A percentile compares a stretch with the other conserved stretches of the same genome.
Conservation (phyloP, 1,140 invertebrate genomes). For the Nephotettix cincticeps region DNA sequence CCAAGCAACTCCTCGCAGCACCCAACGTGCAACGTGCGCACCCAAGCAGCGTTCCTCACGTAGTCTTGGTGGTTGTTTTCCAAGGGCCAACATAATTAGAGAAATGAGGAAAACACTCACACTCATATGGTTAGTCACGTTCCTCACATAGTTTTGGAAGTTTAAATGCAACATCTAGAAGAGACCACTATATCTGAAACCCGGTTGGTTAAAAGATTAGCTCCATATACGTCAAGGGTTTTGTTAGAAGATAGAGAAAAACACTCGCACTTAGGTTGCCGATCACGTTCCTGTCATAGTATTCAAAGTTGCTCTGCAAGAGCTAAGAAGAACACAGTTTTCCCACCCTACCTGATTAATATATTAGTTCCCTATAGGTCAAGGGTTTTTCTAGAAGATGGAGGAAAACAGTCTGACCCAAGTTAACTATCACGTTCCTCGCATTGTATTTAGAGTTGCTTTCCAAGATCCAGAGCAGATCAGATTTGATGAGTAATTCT, state of each 20-base stretch:
- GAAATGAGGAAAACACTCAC: no score
- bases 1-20: no score
- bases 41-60: slow-evolving; percentile 54
- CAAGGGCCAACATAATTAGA: no score
- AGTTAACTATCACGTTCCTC: slow-evolving; percentile 55
- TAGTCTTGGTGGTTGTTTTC: slow-evolving; percentile 66
- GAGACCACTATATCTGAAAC: slow-evolving; percentile 54
- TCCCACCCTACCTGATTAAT: slow-evolving; percentile 60
- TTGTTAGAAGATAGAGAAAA: no score
- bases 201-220: slow-evolving; percentile 58
- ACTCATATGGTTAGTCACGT: no score
- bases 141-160: no score
- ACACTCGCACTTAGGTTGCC: no score
- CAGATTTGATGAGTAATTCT: slow-evolving; percentile 57
- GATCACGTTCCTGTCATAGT: slow-evolving; percentile 57
- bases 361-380: no score
- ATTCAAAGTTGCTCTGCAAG: slow-evolving; percentile 61
- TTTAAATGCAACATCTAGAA: no score
- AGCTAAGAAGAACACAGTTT: slow-evolving; percentile 57
- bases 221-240: no score
- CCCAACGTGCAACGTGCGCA: no score
- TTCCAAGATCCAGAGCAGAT: slow-evolving; percentile 60
- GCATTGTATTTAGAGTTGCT: slow-evolving; percentile 65
- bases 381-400: slow-evolving; percentile 56
- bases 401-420: slow-evolving; percentile 53